Evolutionary conservation across 2,797 vertebrate genomes (phyloP), one percentile per base, ranked within the genome.

Genomic region (Syncerus caffer): DNA sequence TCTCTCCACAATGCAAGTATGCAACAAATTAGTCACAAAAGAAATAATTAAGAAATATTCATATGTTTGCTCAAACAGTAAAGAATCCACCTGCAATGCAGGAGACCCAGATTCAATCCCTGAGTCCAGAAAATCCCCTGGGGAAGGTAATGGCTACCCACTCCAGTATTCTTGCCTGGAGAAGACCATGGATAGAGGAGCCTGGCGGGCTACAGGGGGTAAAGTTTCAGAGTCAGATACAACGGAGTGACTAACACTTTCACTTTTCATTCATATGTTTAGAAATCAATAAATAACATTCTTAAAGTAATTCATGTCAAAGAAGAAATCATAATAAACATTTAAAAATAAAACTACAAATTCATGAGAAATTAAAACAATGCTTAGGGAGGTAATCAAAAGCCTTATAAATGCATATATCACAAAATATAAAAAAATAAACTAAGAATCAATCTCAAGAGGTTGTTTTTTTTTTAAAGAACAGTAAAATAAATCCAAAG

Each of bases 301-400:
- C 23, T 74, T 80, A 87, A 78, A 87, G 87, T 58, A 93, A 89
- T 71, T 42, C 4, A 42, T 71, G 64, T 67, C 17, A 67, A 92
- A 94, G 45, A 96, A 88, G 31, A 94, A 93, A 90, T 53, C 57
- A 89, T 71, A 96, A 97, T 23, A 93, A 57, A 83, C n/a, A 79
- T 45, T 95, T 95, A 55, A 87, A 92, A 93, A 79, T 71, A 87
- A 83, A 84, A 94, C 53, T 58, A 91, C 25, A 97, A 88, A 86
- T 90, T 60, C 82, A 97, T 89, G n/a, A 96, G 89, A 95, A 87
- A 23, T 31, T 90, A 85, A 94, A 85, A n/a, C 58, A 93, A 92
- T 76, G 47, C 34, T 95, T 93, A 83, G 50, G 57, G 53, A 51
- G 9, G 45, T n/a, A 89, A 88, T 0, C 89, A 21, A 93, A 50